Base-by-base conservation (phyloP, 2,888 invertebrate genomes). In the Hedychridium roseum region DNA sequence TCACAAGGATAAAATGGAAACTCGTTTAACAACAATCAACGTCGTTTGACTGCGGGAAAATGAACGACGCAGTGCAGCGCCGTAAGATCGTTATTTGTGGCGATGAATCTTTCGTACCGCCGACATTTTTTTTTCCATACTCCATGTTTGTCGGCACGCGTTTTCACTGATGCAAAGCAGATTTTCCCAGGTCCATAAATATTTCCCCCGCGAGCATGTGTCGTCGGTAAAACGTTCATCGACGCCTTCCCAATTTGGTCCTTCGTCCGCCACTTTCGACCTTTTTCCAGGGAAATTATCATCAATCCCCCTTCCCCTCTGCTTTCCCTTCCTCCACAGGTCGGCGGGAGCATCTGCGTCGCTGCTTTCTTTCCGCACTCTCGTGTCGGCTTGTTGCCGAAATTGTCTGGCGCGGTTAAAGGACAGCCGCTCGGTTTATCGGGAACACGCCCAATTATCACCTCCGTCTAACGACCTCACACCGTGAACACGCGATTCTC, bases 81-180 rank as follows among this genome's bases (percentile, higher is more conserved):
- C n/a, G n/a, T n/a, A n/a, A n/a, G n/a, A n/a, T n/a, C n/a, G n/a
- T n/a, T n/a, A n/a, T n/a, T n/a, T n/a, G n/a, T n/a, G n/a, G n/a
- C n/a, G n/a, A n/a, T n/a, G n/a, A n/a, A n/a, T n/a, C n/a, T n/a
- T n/a, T n/a, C n/a, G n/a, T n/a, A n/a, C n/a, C n/a, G n/a, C n/a
- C n/a, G n/a, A n/a, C n/a, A n/a, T n/a, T n/a, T n/a, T n/a, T n/a
- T n/a, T n/a, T n/a, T n/a, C n/a, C n/a, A n/a, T n/a, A 9, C 9
- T 11, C 7, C 17, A 20, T 34, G 23, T 43, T 34, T 14, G 44
- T 30, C 49, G 61, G 59, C 70, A 68, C 68, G 68, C 62, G 62
- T 42, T 49, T 39, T 47, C 54, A 44, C 42, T 67, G 60, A 70
- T 60, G 57, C 57, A 47, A 53, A 68, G 42, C 67, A 69, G 63